Percentiles rank a stretch among this genome's conserved stretches.
Conservation (phyloP, 2,888 invertebrate species). For the Ferdinandea cuprea region DNA sequence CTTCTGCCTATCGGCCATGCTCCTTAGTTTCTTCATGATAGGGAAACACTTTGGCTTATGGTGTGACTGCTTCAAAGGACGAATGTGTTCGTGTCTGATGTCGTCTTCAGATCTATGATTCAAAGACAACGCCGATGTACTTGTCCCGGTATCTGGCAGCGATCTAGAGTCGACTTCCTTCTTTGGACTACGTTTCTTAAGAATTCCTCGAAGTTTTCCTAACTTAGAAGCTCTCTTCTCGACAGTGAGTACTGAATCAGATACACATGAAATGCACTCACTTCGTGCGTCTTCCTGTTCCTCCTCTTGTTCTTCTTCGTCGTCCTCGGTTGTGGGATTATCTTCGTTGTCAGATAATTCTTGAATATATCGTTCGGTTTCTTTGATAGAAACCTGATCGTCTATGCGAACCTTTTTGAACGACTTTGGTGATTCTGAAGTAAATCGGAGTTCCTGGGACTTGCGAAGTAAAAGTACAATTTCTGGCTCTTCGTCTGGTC, state of each 20-base stretch:
- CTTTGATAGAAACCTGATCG: conserved; percentile 82
- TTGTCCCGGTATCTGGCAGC: conserved; percentile 78
- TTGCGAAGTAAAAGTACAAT: conserved; percentile 81
- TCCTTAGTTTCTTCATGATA: conserved; percentile 87
- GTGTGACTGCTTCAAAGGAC: conserved; percentile 83
- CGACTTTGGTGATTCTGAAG: conserved; percentile 82
- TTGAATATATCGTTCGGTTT: conserved; percentile 82
- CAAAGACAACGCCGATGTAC: conserved; percentile 78
- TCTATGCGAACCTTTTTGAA: conserved; percentile 83
- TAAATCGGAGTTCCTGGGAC: conserved; percentile 81
- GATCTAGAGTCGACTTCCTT: conserved; percentile 81
- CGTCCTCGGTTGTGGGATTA: conserved; percentile 68
- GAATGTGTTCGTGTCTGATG: conserved; percentile 77
- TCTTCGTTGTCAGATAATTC: conserved; percentile 81
- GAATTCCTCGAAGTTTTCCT: conserved; percentile 83
- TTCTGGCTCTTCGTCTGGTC: conserved; percentile 82
- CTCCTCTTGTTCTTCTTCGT: conserved; percentile 76
- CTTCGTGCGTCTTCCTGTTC: conserved; percentile 79
- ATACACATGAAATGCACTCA: conserved; percentile 81
- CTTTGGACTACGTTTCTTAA: conserved; percentile 83
- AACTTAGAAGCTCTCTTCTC: conserved; percentile 79
- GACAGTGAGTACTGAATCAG: conserved; percentile 81
- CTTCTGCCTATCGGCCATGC: conserved; percentile 86
- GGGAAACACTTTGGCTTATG: conserved; percentile 84
- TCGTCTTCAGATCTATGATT: conserved; percentile 78